phyloP scores from a whole-genome alignment of 2,113 vertebrate genomes.

The Coryphaenoides rupestris region DNA sequence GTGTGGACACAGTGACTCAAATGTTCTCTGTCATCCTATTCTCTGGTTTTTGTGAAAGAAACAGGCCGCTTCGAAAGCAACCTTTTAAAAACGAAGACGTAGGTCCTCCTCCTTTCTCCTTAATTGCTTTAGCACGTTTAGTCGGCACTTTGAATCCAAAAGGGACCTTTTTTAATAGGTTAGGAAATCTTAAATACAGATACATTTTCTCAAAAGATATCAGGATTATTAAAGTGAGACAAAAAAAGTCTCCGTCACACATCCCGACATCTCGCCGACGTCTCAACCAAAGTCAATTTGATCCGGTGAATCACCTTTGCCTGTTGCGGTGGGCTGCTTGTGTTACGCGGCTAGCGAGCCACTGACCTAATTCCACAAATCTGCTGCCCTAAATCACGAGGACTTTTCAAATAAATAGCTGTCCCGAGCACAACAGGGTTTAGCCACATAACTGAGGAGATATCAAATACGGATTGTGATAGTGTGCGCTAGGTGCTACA shows the following conservation, averaged over 20 bases:
- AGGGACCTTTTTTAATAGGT: no score
- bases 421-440: constrained; percentile 48
- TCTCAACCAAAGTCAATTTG: not conserved
- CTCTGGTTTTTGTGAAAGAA: no score
- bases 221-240: not conserved
- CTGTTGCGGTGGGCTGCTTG: constrained; percentile 46
- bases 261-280: not conserved
- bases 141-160: no score
- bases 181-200: no score
- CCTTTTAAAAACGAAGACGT: no score
- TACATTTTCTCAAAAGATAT: no score
- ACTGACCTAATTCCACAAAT: constrained; percentile 75
- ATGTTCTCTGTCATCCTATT: no score
- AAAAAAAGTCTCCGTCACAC: constrained; percentile 9
- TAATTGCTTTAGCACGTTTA: no score
- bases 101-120: no score
- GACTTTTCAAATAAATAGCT: constrained; percentile 59
- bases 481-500: not conserved
- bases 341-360: constrained; percentile 57
- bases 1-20: no score
- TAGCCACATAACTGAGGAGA: constrained; percentile 39
- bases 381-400: constrained; percentile 68
- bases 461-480: constrained; percentile 38
- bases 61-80: no score
- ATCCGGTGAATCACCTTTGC: constrained; percentile 17